Percentiles rank a stretch among this genome's conserved stretches.
phyloP scores from a whole-genome alignment of 2,888 invertebrate genomes.

The Drosophila falleni region DNA sequence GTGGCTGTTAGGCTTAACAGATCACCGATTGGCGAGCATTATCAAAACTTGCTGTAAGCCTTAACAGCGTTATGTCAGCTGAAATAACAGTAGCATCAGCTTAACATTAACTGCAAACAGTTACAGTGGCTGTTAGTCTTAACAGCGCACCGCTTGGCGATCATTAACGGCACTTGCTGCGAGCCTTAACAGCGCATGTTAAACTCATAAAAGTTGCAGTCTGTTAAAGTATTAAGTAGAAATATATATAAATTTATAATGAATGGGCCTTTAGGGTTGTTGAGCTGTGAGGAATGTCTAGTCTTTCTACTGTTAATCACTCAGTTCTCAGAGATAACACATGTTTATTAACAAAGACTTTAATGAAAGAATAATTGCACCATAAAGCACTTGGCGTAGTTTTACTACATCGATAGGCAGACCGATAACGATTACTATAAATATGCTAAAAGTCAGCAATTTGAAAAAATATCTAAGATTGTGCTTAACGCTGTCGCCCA shows the following conservation, averaged over 20 bases:
- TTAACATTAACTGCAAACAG: neutral
- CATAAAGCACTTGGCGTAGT: neutral
- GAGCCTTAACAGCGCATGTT: neutral
- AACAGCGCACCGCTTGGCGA: neutral
- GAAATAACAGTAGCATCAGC: neutral
- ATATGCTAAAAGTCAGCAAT: neutral
- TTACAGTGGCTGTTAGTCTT: neutral
- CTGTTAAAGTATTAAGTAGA: no score
- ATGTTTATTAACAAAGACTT: slow-evolving; percentile 7
- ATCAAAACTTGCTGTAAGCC: no score
- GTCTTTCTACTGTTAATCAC: neutral
- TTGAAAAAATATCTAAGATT: no score
- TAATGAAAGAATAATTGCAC: neutral
- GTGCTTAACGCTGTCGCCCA: slow-evolving; percentile 13
- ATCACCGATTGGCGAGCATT: neutral
- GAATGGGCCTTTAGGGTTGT: no score
- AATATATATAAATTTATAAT: no score
- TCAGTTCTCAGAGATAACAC: neutral
- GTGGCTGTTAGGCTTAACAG: neutral
- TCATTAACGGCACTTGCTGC: no score
- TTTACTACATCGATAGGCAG: neutral
- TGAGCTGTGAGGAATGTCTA: no score
- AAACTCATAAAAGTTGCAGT: no score
- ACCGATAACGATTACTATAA: slow-evolving; percentile 5
- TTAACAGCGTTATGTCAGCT: neutral